These are phyloP conservation scores for Spea bombifrons DNA, from an alignment of 2,113 vertebrate genomes.

Conservation along the genomic window DNA sequence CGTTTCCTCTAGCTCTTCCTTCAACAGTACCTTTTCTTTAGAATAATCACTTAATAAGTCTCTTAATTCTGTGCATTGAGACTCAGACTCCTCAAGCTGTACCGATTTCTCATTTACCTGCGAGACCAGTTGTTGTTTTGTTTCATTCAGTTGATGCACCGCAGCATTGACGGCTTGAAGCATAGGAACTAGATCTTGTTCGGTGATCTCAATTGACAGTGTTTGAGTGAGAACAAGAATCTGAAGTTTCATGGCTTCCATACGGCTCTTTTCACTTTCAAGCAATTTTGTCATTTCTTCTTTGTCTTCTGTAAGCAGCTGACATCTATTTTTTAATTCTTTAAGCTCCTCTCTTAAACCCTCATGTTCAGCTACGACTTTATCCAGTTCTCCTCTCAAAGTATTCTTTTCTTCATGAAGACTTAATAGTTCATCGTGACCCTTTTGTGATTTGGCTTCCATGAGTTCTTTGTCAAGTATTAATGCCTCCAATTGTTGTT, in stretches of 20 bases:
- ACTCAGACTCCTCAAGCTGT: constrained; percentile 57
- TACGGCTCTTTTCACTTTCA: constrained; percentile 58
- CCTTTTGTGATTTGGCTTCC: constrained; percentile 26
- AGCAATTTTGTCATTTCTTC: constrained; percentile 56
- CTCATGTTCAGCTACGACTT: constrained; percentile 55
- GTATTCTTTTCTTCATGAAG: constrained; percentile 59
- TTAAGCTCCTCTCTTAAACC: constrained; percentile 55
- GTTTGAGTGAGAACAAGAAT: constrained; percentile 49
- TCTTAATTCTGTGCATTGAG: constrained; percentile 65
- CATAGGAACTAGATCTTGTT: constrained; percentile 56
- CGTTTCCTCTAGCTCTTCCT: constrained; percentile 68
- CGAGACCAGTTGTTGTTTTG: constrained; percentile 54
- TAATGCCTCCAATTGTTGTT: constrained; percentile 65
- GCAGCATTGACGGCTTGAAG: constrained; percentile 59
- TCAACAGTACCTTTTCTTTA: constrained; percentile 71
- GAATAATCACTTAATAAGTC: constrained; percentile 68
- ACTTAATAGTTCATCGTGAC: constrained; percentile 65
- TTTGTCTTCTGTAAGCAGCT: constrained; percentile 56
- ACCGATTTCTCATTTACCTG: constrained; percentile 63
- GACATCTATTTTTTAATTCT: constrained; percentile 62
- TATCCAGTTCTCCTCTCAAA: constrained; percentile 56
- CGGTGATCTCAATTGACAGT: constrained; percentile 50
- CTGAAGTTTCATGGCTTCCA: constrained; percentile 56
- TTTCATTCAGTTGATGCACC: constrained; percentile 62
- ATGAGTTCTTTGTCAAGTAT: constrained; percentile 61